phyloP scores from a whole-genome alignment of 2,888 invertebrate species.

The Acleris literana region DNA sequence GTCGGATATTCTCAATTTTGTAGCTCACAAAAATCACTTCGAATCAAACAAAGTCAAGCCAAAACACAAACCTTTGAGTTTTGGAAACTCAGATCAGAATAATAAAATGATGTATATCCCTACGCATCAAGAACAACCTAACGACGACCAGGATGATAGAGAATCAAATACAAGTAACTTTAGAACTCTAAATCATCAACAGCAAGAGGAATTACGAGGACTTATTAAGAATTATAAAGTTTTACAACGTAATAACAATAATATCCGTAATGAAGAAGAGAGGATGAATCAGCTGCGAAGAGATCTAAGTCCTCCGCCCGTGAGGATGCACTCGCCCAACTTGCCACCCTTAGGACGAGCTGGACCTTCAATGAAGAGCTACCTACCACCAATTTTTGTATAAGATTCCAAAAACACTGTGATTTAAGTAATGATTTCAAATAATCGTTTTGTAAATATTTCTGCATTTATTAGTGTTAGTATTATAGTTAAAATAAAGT shows the following conservation, averaged over 20 bases:
- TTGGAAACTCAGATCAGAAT: conserved; percentile 50
- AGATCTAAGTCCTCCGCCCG: conserved; percentile 58
- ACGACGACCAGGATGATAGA: conserved; percentile 42
- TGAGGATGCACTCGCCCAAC: conserved; percentile 56
- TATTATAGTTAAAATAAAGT: conserved; percentile 34
- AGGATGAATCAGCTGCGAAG: conserved; percentile 51
- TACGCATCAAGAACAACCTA: conserved; percentile 48
- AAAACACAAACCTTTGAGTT: conserved; percentile 49
- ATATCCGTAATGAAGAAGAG: conserved; percentile 51
- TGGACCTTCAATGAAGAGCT: conserved; percentile 73
- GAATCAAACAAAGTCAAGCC: conserved; percentile 68
- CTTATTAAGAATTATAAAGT: conserved; percentile 77
- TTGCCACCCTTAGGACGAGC: conserved; percentile 75
- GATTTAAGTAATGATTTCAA: conserved; percentile 48
- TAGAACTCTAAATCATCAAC: conserved; percentile 51
- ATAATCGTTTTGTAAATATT: conserved; percentile 61
- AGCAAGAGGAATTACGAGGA: conserved; percentile 65
- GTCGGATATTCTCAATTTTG: conserved; percentile 65
- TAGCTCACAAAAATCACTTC: conserved; percentile 68
- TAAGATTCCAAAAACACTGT: conserved; percentile 56
- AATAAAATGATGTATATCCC: conserved; percentile 53
- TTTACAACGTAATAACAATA: conserved; percentile 65
- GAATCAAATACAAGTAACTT: conserved; percentile 49
- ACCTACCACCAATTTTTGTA: conserved; percentile 70
- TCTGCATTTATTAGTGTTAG: conserved; percentile 73